phyloP scores from a whole-genome alignment of 2,888 invertebrate genomes.

The Pegoplata infirma region DNA sequence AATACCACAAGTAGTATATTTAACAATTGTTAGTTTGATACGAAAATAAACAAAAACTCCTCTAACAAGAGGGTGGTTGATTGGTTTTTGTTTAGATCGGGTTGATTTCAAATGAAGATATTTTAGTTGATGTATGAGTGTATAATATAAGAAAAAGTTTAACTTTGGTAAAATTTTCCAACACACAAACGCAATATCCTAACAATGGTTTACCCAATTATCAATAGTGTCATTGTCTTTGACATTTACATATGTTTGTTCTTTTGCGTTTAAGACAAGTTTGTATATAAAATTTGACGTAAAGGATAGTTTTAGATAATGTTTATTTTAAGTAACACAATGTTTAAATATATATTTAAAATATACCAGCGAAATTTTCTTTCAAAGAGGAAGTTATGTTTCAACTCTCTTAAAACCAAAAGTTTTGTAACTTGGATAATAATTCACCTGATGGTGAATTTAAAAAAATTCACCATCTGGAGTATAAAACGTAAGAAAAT shows the following conservation, averaged over 20 bases:
- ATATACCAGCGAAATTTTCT: too few species aligned
- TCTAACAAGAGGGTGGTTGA: not conserved
- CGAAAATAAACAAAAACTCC: conserved; percentile 30
- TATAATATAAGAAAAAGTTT: conserved; percentile 41
- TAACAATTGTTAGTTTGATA: conserved; percentile 36
- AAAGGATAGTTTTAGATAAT: too few species aligned
- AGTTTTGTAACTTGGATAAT: too few species aligned
- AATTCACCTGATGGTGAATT: too few species aligned
- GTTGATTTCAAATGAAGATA: not conserved
- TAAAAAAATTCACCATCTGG: too few species aligned
- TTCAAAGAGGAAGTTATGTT: too few species aligned
- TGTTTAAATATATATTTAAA: too few species aligned
- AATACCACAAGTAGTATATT: conserved; percentile 23
- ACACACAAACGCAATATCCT: not conserved
- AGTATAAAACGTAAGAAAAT: too few species aligned
- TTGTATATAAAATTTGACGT: too few species aligned
- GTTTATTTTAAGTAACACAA: too few species aligned
- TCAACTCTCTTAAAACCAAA: too few species aligned
- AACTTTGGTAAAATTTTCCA: not conserved
- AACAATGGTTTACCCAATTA: conserved; percentile 39
- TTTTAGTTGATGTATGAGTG: conserved; percentile 10
- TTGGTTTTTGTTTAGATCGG: not conserved
- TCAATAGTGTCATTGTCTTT: conserved; percentile 39
- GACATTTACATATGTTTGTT: conserved; percentile 40
- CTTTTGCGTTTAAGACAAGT: conserved; percentile 4